Evolutionary conservation across 37 sponge, comb jelly and placozoan genomes (phyloP).

Genomic region (Hormiphora californensis): DNA sequence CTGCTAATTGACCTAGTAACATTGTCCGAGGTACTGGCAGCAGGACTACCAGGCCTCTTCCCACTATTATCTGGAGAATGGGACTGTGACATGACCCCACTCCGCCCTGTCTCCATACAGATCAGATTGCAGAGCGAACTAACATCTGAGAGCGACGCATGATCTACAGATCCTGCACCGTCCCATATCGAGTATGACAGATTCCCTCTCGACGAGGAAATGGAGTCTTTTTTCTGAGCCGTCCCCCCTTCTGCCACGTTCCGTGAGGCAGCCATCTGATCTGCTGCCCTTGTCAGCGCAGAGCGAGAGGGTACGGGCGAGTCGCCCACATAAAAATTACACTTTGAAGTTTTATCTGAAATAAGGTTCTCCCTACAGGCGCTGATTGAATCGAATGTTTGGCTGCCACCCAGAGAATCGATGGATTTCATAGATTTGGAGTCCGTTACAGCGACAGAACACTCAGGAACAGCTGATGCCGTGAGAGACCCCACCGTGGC

Average conservation of each 20-base stretch:
- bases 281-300: background rate
- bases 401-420: conserved; percentile 15
- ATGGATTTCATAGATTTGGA: too few species aligned
- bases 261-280: background rate
- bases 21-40: too few species aligned
- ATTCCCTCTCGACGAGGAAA: conserved; percentile 29
- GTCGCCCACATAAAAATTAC: conserved; percentile 28
- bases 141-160: conserved; percentile 24
- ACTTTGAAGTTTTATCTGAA: conserved; percentile 39
- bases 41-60: too few species aligned
- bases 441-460: too few species aligned
- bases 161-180: background rate
- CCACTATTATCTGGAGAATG: conserved; percentile 29
- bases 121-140: conserved; percentile 52
- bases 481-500: too few species aligned
- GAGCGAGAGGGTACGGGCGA: background rate
- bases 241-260: background rate
- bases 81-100: conserved; percentile 46
- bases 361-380: conserved; percentile 12
- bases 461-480: too few species aligned
- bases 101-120: conserved; percentile 51
- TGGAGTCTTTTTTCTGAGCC: background rate
- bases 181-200: conserved; percentile 41
- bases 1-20: too few species aligned
- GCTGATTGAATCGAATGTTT: conserved; percentile 28